These are phyloP conservation scores for Fulmarus glacialis DNA, from an alignment of 2,113 vertebrate genomes.

Conservation along the genomic window DNA sequence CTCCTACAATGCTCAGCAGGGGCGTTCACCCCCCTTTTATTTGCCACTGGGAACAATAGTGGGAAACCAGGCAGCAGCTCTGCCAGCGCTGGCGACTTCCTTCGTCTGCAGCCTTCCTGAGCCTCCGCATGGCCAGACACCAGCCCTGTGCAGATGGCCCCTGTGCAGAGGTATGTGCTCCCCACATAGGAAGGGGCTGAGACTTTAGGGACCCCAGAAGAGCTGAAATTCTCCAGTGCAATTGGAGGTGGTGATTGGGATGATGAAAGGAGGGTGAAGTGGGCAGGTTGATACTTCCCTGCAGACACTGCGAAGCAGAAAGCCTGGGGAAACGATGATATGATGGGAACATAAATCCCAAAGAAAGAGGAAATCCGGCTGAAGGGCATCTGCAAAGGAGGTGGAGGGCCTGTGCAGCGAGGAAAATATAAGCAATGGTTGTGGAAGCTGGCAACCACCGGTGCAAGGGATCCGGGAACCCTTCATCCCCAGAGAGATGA, in stretches of 20 bases:
- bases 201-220: background rate
- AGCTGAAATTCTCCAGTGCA: background rate
- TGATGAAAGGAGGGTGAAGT: background rate
- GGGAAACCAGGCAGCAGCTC: slow-evolving; percentile 36
- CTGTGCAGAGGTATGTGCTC: background rate
- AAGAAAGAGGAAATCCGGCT: slow-evolving; percentile 22
- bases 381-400: slow-evolving; percentile 10
- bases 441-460: background rate
- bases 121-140: background rate
- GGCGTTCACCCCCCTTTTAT: slow-evolving; percentile 38
- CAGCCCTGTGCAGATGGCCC: background rate
- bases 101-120: background rate
- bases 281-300: background rate
- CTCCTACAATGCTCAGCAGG: slow-evolving; percentile 14
- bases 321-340: background rate
- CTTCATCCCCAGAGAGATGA: background rate
- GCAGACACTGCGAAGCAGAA: background rate
- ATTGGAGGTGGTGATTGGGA: background rate
- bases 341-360: slow-evolving; percentile 1
- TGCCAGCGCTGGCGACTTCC: slow-evolving; percentile 33
- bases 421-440: background rate
- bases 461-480: background rate
- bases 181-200: background rate
- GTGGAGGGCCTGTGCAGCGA: background rate
- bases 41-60: slow-evolving; percentile 59